Percentiles rank a stretch among this genome's conserved stretches.
phyloP scores from a whole-genome alignment of 1,140 invertebrate genomes.

The Drosophila nannoptera region DNA sequence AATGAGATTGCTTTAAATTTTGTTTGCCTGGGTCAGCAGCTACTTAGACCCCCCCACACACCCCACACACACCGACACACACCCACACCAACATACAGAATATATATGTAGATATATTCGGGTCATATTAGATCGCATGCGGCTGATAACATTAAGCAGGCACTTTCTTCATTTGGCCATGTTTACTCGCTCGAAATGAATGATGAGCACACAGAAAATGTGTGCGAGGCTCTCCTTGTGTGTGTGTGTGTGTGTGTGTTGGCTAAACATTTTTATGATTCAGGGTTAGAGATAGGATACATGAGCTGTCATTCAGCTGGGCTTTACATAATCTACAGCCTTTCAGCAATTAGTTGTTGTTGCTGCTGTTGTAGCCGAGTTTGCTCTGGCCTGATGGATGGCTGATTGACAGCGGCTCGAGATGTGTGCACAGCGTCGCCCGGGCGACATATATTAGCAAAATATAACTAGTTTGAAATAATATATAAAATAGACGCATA shows the following conservation, averaged over 20 bases:
- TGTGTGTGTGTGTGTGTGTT: slow-evolving; percentile 30
- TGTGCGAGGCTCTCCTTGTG: background rate
- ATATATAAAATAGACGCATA: background rate
- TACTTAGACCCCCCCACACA: background rate
- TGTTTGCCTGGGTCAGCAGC: slow-evolving; percentile 47
- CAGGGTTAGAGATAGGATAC: slow-evolving; percentile 70
- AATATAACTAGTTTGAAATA: slow-evolving; percentile 27
- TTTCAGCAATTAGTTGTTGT: slow-evolving; percentile 71
- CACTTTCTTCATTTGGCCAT: slow-evolving; percentile 52
- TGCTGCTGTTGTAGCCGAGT: slow-evolving; percentile 51
- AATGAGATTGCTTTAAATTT: slow-evolving; percentile 43
- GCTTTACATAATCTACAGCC: slow-evolving; percentile 66
- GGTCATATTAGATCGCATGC: slow-evolving; percentile 65
- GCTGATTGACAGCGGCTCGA: slow-evolving; percentile 65
- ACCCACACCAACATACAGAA: background rate
- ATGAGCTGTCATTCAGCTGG: slow-evolving; percentile 34
- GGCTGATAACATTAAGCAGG: slow-evolving; percentile 62
- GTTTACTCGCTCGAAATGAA: slow-evolving; percentile 68
- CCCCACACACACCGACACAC: background rate
- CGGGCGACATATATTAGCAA: slow-evolving; percentile 21
- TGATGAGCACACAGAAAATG: slow-evolving; percentile 51
- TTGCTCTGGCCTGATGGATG: slow-evolving; percentile 37
- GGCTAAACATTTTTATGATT: slow-evolving; percentile 74
- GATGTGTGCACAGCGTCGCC: slow-evolving; percentile 3
- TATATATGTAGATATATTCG: slow-evolving; percentile 47